Evolutionary conservation across 1,140 invertebrate genomes (phyloP).

Genomic region (Drosophila nannoptera): DNA sequence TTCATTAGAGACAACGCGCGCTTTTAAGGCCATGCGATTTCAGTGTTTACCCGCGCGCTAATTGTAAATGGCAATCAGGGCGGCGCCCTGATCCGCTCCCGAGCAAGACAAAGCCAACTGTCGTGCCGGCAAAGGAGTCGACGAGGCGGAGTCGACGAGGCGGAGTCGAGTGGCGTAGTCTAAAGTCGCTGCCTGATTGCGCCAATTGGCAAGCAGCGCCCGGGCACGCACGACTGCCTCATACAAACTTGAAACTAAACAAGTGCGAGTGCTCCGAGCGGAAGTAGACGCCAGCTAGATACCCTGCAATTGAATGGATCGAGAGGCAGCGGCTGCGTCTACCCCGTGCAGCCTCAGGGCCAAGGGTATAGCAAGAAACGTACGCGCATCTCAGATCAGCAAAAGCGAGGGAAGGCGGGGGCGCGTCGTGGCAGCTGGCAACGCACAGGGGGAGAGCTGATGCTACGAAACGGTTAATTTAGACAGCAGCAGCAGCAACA

Average conservation of each 20-base stretch:
- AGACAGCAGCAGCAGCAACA: slow-evolving; percentile 60
- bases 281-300: neutral
- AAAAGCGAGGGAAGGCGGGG: neutral
- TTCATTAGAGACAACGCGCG: slow-evolving; percentile 35
- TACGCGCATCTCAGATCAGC: slow-evolving; percentile 14
- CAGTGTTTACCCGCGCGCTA: slow-evolving; percentile 72
- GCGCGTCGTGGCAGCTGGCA: slow-evolving; percentile 46
- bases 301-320: neutral
- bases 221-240: slow-evolving; percentile 72
- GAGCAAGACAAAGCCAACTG: slow-evolving; percentile 46
- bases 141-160: neutral
- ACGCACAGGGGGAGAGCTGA: slow-evolving; percentile 67
- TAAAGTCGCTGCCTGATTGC: slow-evolving; percentile 65
- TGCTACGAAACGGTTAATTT: slow-evolving; percentile 76
- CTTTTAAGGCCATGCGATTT: slow-evolving; percentile 46
- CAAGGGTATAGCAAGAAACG: slow-evolving; percentile 2
- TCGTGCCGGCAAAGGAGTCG: slow-evolving; percentile 15
- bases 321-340: neutral
- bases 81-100: slow-evolving; percentile 28
- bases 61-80: slow-evolving; percentile 78
- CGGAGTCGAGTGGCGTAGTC: slow-evolving; percentile 8
- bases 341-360: neutral
- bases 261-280: slow-evolving; percentile 21
- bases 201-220: slow-evolving; percentile 64
- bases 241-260: slow-evolving; percentile 72